Percentiles rank a stretch among this genome's conserved stretches.
These are phyloP conservation scores for Coptodon rendalli DNA, from an alignment of 2,113 vertebrate genomes.

Conservation along the genomic window DNA sequence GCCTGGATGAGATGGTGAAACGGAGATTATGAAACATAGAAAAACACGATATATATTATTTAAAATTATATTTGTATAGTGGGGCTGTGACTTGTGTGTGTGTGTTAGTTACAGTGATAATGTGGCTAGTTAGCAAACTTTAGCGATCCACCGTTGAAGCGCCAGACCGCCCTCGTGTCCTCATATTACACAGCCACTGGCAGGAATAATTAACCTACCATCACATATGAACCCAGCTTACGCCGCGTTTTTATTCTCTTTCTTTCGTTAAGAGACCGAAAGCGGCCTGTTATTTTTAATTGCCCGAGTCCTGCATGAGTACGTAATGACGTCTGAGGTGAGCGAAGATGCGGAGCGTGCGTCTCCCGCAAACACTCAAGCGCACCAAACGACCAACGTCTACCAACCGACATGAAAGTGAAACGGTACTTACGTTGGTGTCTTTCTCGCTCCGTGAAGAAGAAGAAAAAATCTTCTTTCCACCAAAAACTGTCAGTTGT, in stretches of 20 bases:
- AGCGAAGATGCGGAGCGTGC: constrained; percentile 8
- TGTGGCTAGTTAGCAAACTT: neutral
- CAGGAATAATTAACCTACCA: neutral
- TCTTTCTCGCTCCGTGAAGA: neutral
- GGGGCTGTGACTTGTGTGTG: neutral
- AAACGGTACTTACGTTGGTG: constrained; percentile 56
- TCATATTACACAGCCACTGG: neutral
- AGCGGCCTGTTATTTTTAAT: neutral
- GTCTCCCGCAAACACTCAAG: neutral
- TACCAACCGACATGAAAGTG: neutral
- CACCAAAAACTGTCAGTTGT: neutral
- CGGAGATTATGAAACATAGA: neutral
- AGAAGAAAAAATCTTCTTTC: neutral
- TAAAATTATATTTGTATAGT: neutral
- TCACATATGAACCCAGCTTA: neutral
- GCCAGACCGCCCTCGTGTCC: neutral
- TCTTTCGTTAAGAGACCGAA: neutral
- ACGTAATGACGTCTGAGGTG: constrained; percentile 48
- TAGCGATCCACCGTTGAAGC: neutral
- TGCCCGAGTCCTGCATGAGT: neutral
- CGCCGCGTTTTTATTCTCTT: neutral
- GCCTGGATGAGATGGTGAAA: neutral
- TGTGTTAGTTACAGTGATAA: neutral
- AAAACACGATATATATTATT: neutral
- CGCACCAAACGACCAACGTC: neutral